Conservation (phyloP, 2,113 vertebrate species). For the Halichoerus grypus region DNA sequence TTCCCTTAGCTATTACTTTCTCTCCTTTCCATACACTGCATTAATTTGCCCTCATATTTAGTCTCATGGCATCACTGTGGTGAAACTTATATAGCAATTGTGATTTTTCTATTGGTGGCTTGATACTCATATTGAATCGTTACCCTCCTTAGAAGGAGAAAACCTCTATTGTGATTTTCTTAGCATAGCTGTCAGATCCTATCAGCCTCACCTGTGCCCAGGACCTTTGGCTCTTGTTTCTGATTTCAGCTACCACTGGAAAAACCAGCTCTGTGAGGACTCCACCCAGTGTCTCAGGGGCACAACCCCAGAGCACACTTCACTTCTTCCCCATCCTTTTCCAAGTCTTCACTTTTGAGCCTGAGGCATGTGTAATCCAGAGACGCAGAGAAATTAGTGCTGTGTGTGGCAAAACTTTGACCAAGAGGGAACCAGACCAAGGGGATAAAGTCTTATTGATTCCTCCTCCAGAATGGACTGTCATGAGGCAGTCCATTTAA, state of each 20-base stretch:
- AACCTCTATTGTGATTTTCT: background rate
- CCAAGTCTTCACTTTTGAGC: background rate
- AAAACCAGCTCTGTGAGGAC: background rate
- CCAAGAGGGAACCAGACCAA: rapidly evolving
- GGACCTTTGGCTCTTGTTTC: background rate
- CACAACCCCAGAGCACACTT: background rate
- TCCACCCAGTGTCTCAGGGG: too few species aligned
- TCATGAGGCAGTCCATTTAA: background rate
- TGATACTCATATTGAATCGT: background rate
- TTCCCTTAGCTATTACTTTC: background rate
- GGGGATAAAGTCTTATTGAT: background rate
- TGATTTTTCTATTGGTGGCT: background rate
- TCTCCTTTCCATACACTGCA: background rate
- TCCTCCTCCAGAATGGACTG: background rate
- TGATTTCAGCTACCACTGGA: background rate
- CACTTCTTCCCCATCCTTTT: background rate
- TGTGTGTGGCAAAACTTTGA: background rate
- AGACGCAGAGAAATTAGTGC: background rate
- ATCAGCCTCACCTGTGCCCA: background rate
- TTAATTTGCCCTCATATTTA: background rate
- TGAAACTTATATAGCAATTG: rapidly evolving
- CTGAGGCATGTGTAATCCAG: background rate
- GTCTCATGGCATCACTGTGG: background rate
- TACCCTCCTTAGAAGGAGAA: background rate
- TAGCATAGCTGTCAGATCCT: background rate